These are phyloP conservation scores for Drosophila siamana DNA, from an alignment of 2,888 invertebrate species.

Conservation along the genomic window DNA sequence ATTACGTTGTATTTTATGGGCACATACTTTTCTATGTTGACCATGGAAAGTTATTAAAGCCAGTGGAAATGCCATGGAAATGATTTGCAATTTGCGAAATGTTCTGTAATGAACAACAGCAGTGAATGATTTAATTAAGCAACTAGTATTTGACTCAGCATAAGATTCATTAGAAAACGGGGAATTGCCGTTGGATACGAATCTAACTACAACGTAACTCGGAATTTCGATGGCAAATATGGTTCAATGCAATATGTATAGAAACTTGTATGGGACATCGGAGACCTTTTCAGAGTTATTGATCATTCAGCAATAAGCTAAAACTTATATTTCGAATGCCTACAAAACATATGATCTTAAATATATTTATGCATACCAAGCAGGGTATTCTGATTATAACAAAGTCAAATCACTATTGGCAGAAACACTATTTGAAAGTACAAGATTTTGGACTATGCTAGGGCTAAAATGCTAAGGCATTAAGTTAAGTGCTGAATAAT, in stretches of 20 bases:
- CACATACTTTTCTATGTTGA: conserved; percentile 21
- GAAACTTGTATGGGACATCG: no score
- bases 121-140: conserved; percentile 43
- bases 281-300: no score
- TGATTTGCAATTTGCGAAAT: conserved; percentile 58
- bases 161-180: neutral
- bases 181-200: conserved; percentile 13
- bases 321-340: no score
- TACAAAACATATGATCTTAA: no score
- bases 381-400: no score
- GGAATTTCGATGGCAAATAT: neutral
- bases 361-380: no score
- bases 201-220: neutral
- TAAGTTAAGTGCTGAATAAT: conserved; percentile 34
- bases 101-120: conserved; percentile 8
- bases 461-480: conserved; percentile 1
- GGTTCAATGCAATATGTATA: no score
- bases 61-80: conserved; percentile 66
- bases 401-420: no score
- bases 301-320: no score
- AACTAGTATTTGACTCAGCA: conserved; percentile 33
- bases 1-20: conserved; percentile 37
- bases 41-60: conserved; percentile 63
- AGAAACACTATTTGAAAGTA: no score
- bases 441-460: neutral